phyloP scores from a whole-genome alignment of 1,140 invertebrate species.

The Pectinophora gossypiella region DNA sequence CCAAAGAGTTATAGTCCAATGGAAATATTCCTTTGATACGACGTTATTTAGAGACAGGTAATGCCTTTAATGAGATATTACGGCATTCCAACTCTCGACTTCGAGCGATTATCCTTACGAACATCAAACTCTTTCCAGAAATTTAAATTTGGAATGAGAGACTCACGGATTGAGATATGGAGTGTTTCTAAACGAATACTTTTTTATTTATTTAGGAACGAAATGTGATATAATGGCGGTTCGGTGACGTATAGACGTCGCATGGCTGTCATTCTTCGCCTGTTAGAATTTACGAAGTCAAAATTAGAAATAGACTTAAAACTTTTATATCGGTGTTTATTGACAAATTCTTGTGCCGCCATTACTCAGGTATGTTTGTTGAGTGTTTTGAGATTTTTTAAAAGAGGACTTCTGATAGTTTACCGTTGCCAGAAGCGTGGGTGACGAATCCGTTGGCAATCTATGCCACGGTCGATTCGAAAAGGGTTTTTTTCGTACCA shows the following conservation, averaged over 20 bases:
- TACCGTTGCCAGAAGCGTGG: constrained; percentile 49
- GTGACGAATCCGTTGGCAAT: constrained; percentile 36
- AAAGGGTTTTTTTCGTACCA: constrained; percentile 45
- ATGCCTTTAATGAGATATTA: constrained; percentile 70
- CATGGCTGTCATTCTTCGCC: constrained; percentile 22
- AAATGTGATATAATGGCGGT: constrained; percentile 43
- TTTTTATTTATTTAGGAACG: constrained; percentile 54
- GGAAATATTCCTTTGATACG: constrained; percentile 24
- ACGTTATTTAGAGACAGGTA: constrained; percentile 30
- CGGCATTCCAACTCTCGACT: constrained; percentile 54
- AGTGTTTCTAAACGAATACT: constrained; percentile 50
- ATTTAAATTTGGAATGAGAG: constrained; percentile 64
- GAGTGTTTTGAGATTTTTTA: constrained; percentile 37
- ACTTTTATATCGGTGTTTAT: not conserved
- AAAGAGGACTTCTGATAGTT: constrained; percentile 6
- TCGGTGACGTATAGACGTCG: constrained; percentile 39
- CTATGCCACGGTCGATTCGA: constrained; percentile 47
- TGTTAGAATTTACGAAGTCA: constrained; percentile 13
- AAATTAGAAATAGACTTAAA: not conserved
- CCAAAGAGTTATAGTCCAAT: constrained; percentile 33
- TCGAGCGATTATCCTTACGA: constrained; percentile 60
- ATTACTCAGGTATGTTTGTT: constrained; percentile 37
- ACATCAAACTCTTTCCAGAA: constrained; percentile 70
- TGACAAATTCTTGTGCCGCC: not conserved
- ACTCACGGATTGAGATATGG: constrained; percentile 57